Evolutionary conservation across 1,140 invertebrate species (phyloP), one percentile per base, ranked within the genome.

Genomic region (Capitella teleta): DNA sequence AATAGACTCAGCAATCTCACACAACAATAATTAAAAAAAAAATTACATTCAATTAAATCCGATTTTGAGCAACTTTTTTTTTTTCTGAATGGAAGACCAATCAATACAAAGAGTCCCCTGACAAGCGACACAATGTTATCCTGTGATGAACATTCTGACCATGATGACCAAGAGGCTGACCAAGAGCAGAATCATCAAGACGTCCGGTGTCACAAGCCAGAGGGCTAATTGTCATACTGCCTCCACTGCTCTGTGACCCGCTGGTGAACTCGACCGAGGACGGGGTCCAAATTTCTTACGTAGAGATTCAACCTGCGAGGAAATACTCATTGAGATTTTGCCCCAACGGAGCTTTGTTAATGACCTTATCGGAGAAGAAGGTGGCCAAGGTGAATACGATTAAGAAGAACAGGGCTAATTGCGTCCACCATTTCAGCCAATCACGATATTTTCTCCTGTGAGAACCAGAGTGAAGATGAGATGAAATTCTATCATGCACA

Each of bases 221-320:
- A 61, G 62, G 56, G 57, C 49, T 53, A 56, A 62, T 57, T 57
- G 62, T 64, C 62, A 64, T 56, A 64, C 62, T 14, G 55, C 48
- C 51, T 55, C 41, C 18, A 62, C 16, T 1, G 46, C 28, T 5
- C 47, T 28, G 5, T 51, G n/a, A 40, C 41, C 25, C 21, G 48
- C 16, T 10, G 28, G 49, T 19, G 14, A 14, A 2, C 28, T 28
- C 23, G 37, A 36, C 4, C 36, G 34, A 21, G 45, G 34, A 34
- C 51, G 28, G 19, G 55, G 24, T 5, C 34, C 32, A 18, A 25
- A 49, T 18, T 21, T 52, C 38, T 30, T 53, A 28, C 52, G 53
- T 5, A 42, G 42, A 12, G 47, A 52, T 36, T 61, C 58, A 51
- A 61, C 57, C 60, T 61, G 50, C 10, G 42, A 54, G 46, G 12